Conservation (phyloP, 2,113 vertebrate species). For the Cairina moschata region DNA sequence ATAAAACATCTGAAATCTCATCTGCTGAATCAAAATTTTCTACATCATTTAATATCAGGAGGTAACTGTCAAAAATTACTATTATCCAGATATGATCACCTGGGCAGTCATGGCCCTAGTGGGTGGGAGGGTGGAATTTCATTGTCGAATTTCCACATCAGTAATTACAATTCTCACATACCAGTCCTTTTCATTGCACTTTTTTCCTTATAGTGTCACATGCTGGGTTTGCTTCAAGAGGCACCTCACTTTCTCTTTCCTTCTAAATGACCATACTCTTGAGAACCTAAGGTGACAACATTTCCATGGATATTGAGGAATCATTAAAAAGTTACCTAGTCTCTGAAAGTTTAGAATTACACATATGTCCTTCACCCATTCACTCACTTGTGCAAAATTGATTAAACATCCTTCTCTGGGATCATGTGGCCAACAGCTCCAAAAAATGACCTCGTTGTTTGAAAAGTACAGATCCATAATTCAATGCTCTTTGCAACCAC, state of each 20-base stretch:
- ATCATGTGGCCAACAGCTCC: neutral
- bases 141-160: neutral
- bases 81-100: neutral
- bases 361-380: neutral
- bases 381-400: neutral
- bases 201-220: neutral
- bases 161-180: neutral
- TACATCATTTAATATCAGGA: neutral
- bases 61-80: neutral
- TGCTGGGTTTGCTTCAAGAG: neutral
- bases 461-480: constrained; percentile 19
- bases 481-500: neutral
- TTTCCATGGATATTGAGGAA: neutral
- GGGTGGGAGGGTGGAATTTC: neutral
- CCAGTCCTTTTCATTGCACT: neutral
- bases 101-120: neutral
- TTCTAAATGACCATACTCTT: neutral
- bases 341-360: neutral
- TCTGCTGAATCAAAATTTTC: neutral
- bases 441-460: constrained; percentile 12
- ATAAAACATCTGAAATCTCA: neutral
- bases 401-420: neutral
- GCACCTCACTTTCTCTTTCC: neutral
- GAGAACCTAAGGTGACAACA: neutral
- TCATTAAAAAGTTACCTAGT: neutral